These are phyloP conservation scores for Sebastes hopkinsi DNA, from an alignment of 2,797 vertebrate genomes.

Conservation along the genomic window DNA sequence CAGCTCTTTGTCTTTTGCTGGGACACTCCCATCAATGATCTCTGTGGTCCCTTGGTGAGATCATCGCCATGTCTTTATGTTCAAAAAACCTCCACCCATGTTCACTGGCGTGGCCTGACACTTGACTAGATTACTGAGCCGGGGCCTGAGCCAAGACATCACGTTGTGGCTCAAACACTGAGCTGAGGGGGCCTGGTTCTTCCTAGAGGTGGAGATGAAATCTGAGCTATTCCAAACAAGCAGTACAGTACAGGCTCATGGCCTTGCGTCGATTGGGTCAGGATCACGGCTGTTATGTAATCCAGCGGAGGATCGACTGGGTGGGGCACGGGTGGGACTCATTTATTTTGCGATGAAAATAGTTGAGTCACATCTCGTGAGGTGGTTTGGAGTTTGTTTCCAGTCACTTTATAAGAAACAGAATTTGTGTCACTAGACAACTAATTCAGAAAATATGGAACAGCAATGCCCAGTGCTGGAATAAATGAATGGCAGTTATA, in stretches of 20 bases:
- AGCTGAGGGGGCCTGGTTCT: slow-evolving; percentile 27
- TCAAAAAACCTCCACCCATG: slow-evolving; percentile 35
- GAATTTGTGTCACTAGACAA: background rate
- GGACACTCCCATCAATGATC: slow-evolving; percentile 39
- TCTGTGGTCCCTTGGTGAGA: slow-evolving; percentile 34
- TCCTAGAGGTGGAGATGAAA: slow-evolving; percentile 25
- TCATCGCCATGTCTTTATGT: slow-evolving; percentile 24
- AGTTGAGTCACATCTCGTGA: background rate
- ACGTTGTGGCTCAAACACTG: slow-evolving; percentile 17
- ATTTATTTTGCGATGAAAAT: background rate
- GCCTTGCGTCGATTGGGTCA: background rate
- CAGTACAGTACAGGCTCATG: background rate
- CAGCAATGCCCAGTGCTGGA: background rate
- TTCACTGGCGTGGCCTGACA: slow-evolving; percentile 31
- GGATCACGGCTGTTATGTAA: slow-evolving; percentile 37
- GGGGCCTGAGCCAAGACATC: slow-evolving; percentile 10
- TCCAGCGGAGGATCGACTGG: slow-evolving; percentile 5
- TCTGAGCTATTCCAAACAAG: slow-evolving; percentile 34
- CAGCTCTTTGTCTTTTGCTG: slow-evolving; percentile 27
- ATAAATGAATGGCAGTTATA: background rate
- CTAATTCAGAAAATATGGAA: background rate
- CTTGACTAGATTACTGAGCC: slow-evolving; percentile 10
- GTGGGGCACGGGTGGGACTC: slow-evolving; percentile 13
- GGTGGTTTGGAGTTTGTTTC: background rate
- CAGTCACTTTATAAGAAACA: background rate